These are phyloP conservation scores for Pristiophorus japonicus DNA, from an alignment of 2,113 vertebrate genomes.

Conservation along the genomic window DNA sequence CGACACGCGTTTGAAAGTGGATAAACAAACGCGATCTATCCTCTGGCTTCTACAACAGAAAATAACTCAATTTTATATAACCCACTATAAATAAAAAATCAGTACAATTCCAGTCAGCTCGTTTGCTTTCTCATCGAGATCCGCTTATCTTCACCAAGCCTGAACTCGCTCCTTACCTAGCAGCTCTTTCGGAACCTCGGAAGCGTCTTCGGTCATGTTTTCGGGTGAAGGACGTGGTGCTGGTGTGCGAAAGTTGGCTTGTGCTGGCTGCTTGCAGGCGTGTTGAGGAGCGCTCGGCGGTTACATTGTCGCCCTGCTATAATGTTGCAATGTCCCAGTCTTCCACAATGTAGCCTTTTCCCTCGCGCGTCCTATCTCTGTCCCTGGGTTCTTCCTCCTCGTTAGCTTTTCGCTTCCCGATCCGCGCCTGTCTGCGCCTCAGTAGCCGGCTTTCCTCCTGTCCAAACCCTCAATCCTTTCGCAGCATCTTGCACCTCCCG, in stretches of 20 bases:
- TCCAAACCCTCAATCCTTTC: background rate
- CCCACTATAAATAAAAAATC: background rate
- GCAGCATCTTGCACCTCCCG: background rate
- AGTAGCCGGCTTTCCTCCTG: background rate
- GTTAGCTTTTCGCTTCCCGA: background rate
- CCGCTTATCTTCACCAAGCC: too few species aligned
- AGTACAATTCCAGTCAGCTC: background rate
- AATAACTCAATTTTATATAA: background rate
- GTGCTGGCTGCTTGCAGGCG: slow-evolving; percentile 52
- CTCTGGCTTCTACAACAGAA: background rate
- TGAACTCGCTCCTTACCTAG: slow-evolving; percentile 65
- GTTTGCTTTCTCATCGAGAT: background rate
- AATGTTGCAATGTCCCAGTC: background rate
- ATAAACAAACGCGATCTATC: background rate
- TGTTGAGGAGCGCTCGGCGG: slow-evolving; percentile 40
- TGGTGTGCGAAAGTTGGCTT: background rate
- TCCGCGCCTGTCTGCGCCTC: background rate
- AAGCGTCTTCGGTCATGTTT: slow-evolving; percentile 77
- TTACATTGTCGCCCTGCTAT: slow-evolving; percentile 21
- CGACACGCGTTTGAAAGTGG: background rate
- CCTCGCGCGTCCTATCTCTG: background rate
- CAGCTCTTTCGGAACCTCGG: slow-evolving; percentile 77
- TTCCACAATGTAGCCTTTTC: background rate
- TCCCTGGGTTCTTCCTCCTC: background rate
- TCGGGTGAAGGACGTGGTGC: slow-evolving; percentile 1